Conservation (phyloP, 2,797 vertebrate genomes). For the Neosilurus hyrtlii region DNA sequence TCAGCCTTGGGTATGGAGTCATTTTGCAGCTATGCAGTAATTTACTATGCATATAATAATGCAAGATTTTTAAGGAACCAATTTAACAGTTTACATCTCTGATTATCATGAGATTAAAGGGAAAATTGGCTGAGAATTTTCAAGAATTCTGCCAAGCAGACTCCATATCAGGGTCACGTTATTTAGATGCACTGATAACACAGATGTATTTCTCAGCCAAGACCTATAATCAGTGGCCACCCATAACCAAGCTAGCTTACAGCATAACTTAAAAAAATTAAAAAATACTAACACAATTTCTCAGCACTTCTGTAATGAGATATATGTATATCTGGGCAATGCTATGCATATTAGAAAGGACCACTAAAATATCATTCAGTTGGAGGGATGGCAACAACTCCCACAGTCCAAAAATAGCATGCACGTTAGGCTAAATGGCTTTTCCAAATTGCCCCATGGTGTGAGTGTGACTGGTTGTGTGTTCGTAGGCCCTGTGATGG, state of each 20-base stretch:
- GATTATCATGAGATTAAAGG: slow-evolving; percentile 13
- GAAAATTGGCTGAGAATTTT: slow-evolving; percentile 25
- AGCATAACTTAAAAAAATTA: neutral
- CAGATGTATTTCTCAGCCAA: slow-evolving; percentile 24
- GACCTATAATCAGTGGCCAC: slow-evolving; percentile 22
- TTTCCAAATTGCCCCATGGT: no score
- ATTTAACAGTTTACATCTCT: slow-evolving; percentile 13
- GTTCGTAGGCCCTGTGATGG: no score
- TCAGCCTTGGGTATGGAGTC: slow-evolving; percentile 1
- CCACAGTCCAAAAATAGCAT: no score
- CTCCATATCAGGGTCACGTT: slow-evolving; percentile 33
- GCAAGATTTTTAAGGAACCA: slow-evolving; percentile 22
- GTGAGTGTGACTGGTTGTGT: no score
- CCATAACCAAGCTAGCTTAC: slow-evolving; percentile 23
- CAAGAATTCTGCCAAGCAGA: slow-evolving; percentile 24
- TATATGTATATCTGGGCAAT: neutral
- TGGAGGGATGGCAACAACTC: no score
- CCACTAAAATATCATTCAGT: no score
- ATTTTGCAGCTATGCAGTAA: slow-evolving; percentile 35
- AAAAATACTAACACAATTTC: neutral
- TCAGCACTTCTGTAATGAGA: neutral
- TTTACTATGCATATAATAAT: slow-evolving; percentile 23
- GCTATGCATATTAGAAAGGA: no score
- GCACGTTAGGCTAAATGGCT: no score
- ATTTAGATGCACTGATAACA: slow-evolving; percentile 32